Evolutionary conservation across 2,797 vertebrate species (phyloP).

Genomic region (Alca torda): DNA sequence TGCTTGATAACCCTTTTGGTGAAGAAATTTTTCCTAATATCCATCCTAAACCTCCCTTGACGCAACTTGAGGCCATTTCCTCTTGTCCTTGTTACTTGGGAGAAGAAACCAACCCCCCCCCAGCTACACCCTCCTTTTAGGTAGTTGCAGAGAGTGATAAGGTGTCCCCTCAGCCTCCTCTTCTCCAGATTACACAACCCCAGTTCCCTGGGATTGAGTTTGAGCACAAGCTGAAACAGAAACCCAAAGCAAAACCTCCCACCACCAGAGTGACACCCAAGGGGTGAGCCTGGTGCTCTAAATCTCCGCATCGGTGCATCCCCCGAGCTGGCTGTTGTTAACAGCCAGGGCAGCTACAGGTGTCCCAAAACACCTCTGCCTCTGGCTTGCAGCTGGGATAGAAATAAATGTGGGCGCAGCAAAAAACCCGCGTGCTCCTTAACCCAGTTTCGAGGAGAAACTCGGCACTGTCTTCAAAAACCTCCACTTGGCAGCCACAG

Average conservation of each 20-base stretch:
- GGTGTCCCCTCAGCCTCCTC: background rate
- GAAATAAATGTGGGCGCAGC: background rate
- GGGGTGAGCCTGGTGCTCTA: rapidly evolving
- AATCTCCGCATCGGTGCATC: rapidly evolving
- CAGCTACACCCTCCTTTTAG: background rate
- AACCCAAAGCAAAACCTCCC: background rate
- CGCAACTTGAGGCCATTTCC: background rate
- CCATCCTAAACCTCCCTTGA: background rate
- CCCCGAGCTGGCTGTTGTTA: too few relatives aligned
- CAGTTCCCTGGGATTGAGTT: background rate
- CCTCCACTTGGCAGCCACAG: background rate
- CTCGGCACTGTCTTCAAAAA: background rate
- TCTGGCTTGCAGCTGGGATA: background rate
- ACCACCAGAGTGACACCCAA: background rate
- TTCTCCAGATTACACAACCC: background rate
- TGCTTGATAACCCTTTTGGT: background rate
- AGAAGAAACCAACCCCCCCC: background rate
- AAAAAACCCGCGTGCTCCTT: background rate
- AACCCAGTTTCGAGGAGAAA: background rate
- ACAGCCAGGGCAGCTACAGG: background rate
- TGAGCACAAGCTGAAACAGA: background rate
- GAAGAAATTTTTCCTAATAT: background rate
- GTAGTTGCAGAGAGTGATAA: background rate
- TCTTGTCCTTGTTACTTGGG: background rate
- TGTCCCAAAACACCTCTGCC: background rate